A percentile compares a stretch with the other conserved stretches of the same genome.
Conservation (phyloP, 2,797 vertebrate species). For the Acipenser oxyrinchus region DNA sequence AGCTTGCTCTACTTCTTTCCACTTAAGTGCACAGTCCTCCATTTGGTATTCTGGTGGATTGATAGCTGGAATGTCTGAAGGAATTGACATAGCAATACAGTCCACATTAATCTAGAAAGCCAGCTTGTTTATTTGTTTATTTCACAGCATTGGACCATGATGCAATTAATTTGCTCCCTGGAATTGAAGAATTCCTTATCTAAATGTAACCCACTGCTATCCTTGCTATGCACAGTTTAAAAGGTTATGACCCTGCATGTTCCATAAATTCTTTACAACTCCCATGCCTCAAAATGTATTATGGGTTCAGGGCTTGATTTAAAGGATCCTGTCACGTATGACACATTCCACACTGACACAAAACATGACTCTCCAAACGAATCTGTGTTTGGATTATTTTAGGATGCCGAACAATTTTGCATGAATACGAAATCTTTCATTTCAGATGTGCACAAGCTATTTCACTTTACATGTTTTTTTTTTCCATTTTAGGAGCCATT, state of each 20-base stretch:
- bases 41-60: no score
- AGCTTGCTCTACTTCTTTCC: no score
- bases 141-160: neutral
- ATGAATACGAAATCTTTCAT: no score
- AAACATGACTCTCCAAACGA: no score
- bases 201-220: neutral
- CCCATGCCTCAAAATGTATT: neutral
- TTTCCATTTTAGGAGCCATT: no score
- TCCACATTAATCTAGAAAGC: neutral
- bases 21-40: no score
- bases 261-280: neutral
- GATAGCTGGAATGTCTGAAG: no score
- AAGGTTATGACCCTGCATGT: neutral
- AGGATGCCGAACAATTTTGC: no score
- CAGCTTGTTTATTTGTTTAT: neutral
- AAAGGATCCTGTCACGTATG: neutral
- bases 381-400: no score
- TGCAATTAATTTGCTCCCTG: neutral
- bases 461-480: no score
- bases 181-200: slow-evolving; percentile 2
- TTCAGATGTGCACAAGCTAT: no score
- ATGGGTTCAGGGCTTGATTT: neutral
- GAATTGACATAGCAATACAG: neutral
- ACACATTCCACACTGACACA: neutral
- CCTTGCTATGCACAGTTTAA: neutral